phyloP scores from a whole-genome alignment of 1,140 invertebrate genomes.

The Spodoptera frugiperda region DNA sequence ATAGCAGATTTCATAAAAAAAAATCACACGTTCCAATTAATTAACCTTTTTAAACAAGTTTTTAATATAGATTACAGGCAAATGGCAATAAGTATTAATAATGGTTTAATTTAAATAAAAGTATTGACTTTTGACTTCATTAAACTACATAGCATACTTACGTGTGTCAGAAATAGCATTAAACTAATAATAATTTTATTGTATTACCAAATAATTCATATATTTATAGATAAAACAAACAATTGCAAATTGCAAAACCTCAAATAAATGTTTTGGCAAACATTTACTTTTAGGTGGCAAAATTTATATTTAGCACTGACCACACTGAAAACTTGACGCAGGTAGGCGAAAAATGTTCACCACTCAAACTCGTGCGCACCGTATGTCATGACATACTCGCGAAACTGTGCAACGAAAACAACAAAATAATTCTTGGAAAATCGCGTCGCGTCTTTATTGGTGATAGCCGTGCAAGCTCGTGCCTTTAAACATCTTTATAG shows the following conservation, averaged over 20 bases:
- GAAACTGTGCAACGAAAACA: constrained; percentile 4
- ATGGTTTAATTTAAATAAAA: no score
- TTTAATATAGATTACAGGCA: no score
- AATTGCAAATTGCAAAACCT: background rate
- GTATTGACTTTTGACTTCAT: no score
- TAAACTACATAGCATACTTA: no score
- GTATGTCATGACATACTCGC: constrained; percentile 1
- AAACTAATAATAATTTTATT: no score
- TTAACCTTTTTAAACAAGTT: no score
- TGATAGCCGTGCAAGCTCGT: background rate
- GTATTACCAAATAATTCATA: no score
- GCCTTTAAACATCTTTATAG: background rate
- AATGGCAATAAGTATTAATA: no score
- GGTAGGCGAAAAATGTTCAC: background rate
- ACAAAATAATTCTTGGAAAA: constrained; percentile 17
- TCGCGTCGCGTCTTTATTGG: constrained; percentile 5
- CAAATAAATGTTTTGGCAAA: background rate
- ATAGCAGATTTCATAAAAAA: no score
- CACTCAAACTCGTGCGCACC: constrained; percentile 27
- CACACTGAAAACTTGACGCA: background rate
- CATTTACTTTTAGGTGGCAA: background rate
- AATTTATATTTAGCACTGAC: background rate
- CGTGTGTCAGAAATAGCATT: no score
- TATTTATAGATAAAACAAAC: no score
- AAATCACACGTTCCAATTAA: no score